Base-by-base conservation (phyloP, 2,888 invertebrate genomes). In the Caenorhabditis sp. region DNA sequence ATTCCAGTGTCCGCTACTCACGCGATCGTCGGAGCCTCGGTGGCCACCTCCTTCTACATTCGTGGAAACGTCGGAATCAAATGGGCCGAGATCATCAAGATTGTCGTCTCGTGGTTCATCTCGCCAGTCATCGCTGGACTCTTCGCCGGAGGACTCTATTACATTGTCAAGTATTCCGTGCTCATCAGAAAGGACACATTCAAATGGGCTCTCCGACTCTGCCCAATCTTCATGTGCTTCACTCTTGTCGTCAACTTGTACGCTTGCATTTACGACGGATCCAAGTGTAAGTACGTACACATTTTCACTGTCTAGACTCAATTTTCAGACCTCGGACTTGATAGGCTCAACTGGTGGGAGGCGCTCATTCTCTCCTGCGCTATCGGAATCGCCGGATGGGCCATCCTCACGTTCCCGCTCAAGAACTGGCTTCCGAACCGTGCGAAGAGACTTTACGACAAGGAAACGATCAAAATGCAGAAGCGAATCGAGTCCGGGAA, bases 91-190 rank as follows among this genome's bases (percentile, higher is more conserved):
- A 92, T 96, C 59, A 93, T 92, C 63, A 93, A 93, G 86, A 94
- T 95, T 84, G 93, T 96, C 86, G 93, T 93, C 45, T 98, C 98
- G 0, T 99, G 99, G 99, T 96, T 99, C 89, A 93, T 97, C 58
- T 97, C 97, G 24, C 99, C 99, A 1, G 91, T 95, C 20, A 91
- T 97, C 86, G 96, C 97, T 84, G 98, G 98, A 2, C 85, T 93
- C 4, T 94, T 95, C 56, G 96, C 98, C 9, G 93, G 93, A 41
- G 77, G 92, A 41, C 91, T 98, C 74, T 95, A 93, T 90, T 92
- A 93, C 90, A 89, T 94, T 79, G 94, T 98, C 85, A 93, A 94
- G 81, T 92, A 92, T 80, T 93, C 93, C 87, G 95, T 99, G 82
- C 91, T 98, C 22, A 65, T 80, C 32, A 41, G 80, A 6, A 58